phyloP scores from a whole-genome alignment of 2,113 vertebrate genomes.

The Plectropomus leopardus region DNA sequence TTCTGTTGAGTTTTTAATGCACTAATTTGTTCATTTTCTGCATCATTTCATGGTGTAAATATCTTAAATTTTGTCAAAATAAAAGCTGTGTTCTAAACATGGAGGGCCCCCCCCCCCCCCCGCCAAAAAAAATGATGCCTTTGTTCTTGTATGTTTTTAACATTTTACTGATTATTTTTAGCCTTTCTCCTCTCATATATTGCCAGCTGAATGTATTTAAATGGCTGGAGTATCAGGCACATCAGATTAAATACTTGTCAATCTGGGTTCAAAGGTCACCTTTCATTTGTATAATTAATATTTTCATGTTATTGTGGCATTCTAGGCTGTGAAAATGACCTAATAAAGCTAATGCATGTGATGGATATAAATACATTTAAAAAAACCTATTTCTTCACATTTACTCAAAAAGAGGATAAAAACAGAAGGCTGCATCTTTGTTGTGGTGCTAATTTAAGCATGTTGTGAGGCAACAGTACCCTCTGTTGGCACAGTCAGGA shows the following conservation, averaged over 20 bases:
- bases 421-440: slow-evolving; percentile 61
- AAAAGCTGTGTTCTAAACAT: too few relatives aligned
- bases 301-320: not conserved
- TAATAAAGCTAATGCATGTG: not conserved
- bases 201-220: not conserved
- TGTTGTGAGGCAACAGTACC: slow-evolving; percentile 83
- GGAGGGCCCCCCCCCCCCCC: too few relatives aligned
- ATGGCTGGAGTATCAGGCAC: not conserved
- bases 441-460: slow-evolving; percentile 61
- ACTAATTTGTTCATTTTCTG: too few relatives aligned
- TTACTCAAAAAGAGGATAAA: not conserved
- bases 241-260: not conserved
- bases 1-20: too few relatives aligned
- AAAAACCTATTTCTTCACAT: slow-evolving; percentile 17
- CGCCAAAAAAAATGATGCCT: too few relatives aligned
- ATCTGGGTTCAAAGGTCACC: slow-evolving; percentile 14
- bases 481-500: slow-evolving; percentile 78
- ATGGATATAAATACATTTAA: slow-evolving; percentile 5
- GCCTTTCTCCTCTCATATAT: not conserved
- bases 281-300: not conserved
- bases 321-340: not conserved
- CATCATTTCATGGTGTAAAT: too few relatives aligned
- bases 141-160: too few relatives aligned
- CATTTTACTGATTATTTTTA: too few relatives aligned
- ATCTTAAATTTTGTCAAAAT: too few relatives aligned